Base-by-base conservation (phyloP, 2,113 vertebrate genomes). In the Menura novaehollandiae region DNA sequence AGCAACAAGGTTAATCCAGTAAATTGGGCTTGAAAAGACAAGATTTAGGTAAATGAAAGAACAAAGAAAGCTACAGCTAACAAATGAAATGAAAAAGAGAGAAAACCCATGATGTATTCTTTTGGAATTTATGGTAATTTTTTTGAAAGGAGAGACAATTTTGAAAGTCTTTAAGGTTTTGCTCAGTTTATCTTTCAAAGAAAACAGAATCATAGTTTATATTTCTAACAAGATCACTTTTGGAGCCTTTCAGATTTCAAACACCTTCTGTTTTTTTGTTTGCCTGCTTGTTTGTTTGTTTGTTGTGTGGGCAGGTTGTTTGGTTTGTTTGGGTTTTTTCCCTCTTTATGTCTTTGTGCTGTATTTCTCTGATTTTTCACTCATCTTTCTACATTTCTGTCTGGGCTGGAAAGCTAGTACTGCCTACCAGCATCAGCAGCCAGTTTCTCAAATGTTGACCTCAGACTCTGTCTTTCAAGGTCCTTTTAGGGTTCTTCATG, bases 1-100 rank as follows among this genome's bases (percentile, higher is more conserved):
- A 92, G 62, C 33, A 74, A 32, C 69, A 78, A 82, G 82, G 85
- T 96, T 94, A 95, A 96, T 91, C 52, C 72, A 75, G 47, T 86
- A 90, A 93, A 91, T 63, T 59, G 5, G 43, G 13, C 32, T 80
- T 74, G 88, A 80, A 96, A 92, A 69, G 22, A 55, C 55, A 93
- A 83, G 64, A 55, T 43, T 83, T 80, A 80, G 81, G 72, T 77
- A 96, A 91, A 96, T 44, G 27, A 77, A 80, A 80, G 30, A 30
- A 43, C 39, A 80, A 55, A 59, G 53, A 32, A 93, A 90, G 21
- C 43, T 76, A 59, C 1, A 8, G 23, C 12, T 88, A 55, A 37
- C n/a, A 89, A 81, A 81, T 22, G 2, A 49, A 69, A 83, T 4
- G 8, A 60, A 88, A 73, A 66, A 30, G 35, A 87, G 11, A 59